Conservation (phyloP, 2,797 vertebrate species). For the Takifugu rubripes region DNA sequence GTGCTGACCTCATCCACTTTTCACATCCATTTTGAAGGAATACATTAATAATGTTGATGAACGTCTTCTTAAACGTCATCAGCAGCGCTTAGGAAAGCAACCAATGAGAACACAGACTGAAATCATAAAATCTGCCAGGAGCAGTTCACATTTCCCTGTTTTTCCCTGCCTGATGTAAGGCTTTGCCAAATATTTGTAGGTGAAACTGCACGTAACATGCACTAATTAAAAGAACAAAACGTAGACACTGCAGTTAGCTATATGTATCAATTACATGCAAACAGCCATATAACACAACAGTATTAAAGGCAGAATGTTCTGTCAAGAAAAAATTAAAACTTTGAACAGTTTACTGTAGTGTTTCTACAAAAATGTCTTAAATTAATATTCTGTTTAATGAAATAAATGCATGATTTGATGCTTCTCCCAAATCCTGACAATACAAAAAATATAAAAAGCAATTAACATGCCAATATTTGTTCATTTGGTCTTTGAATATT, state of each 20-base stretch:
- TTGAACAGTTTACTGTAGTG: constrained; percentile 27
- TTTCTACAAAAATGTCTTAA: constrained; percentile 1
- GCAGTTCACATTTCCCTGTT: neutral
- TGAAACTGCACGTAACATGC: constrained; percentile 29
- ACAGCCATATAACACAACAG: constrained; percentile 9
- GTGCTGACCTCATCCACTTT: constrained; percentile 47
- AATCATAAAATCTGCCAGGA: constrained; percentile 1
- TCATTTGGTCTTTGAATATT: too few relatives aligned
- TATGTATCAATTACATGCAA: constrained; percentile 21
- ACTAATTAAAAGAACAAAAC: constrained; percentile 11
- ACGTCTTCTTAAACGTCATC: constrained; percentile 7
- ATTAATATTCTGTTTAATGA: neutral
- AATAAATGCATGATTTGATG: neutral
- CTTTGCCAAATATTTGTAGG: constrained; percentile 21
- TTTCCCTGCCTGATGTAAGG: constrained; percentile 10
- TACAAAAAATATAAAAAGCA: too few relatives aligned
- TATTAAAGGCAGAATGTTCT: constrained; percentile 4
- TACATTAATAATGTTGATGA: neutral
- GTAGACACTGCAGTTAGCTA: constrained; percentile 23
- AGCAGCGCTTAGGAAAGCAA: constrained; percentile 10
- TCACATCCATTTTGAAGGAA: neutral
- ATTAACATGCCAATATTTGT: too few relatives aligned
- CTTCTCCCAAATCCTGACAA: too few relatives aligned
- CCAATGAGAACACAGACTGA: constrained; percentile 1
- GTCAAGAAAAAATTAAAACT: constrained; percentile 36